Evolutionary conservation across 2,888 invertebrate species (phyloP).

Genomic region (Volucella bombylans): DNA sequence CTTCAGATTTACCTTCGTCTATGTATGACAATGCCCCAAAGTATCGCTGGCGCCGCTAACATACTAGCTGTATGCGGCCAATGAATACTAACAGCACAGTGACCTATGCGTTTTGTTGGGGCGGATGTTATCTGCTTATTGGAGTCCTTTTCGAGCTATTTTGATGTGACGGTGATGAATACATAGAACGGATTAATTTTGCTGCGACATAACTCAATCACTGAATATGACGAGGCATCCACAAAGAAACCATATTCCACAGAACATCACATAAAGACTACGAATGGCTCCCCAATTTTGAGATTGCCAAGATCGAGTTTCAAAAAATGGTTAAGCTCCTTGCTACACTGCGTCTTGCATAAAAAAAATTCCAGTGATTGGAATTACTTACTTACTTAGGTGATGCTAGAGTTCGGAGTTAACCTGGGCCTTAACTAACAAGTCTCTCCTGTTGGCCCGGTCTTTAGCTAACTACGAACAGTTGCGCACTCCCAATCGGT

Average conservation of each 20-base stretch:
- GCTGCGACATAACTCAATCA: neutral
- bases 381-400: too few species aligned
- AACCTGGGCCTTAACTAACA: too few species aligned
- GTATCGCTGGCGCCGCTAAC: slow-evolving; percentile 1
- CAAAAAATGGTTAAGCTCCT: too few species aligned
- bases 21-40: slow-evolving; percentile 13
- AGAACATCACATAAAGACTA: slow-evolving; percentile 34
- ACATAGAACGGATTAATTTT: slow-evolving; percentile 17
- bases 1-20: slow-evolving; percentile 34
- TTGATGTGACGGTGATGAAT: slow-evolving; percentile 4
- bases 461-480: too few species aligned
- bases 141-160: slow-evolving; percentile 1
- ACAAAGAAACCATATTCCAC: slow-evolving; percentile 13
- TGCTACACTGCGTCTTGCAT: too few species aligned
- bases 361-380: too few species aligned
- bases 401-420: too few species aligned
- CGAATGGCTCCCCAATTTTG: slow-evolving; percentile 12
- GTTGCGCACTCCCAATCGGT: too few species aligned
- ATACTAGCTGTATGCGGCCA: slow-evolving; percentile 31
- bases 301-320: neutral
- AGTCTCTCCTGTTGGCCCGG: too few species aligned
- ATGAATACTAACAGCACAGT: slow-evolving; percentile 39
- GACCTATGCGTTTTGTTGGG: too few species aligned
- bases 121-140: too few species aligned
- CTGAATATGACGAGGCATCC: neutral